Base-by-base conservation (phyloP, 1,140 invertebrate genomes). In the Helicoverpa armigera region DNA sequence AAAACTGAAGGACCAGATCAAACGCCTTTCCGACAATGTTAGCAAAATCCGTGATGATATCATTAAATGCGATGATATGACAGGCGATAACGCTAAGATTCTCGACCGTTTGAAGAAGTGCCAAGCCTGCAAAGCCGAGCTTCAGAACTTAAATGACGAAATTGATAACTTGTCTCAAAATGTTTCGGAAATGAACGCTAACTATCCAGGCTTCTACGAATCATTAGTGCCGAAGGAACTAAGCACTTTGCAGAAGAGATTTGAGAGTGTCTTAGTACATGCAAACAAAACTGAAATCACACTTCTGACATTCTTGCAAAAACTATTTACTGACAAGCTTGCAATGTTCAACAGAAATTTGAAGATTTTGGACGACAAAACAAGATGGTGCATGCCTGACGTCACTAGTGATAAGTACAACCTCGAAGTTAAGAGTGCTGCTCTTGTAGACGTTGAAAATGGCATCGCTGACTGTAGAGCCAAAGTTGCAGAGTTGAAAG, bases 361-460 rank as follows among this genome's bases (percentile, higher is more conserved):
- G 3, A 95, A 96, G 60, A 97, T 97, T 2, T 96, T 97, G 67
- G 97, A 97, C 82, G 98, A 99, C 89, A 99, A 99, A 92, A 96
- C 98, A 0, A 95, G 96, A n/a, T 99, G 98, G 98, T 99, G 98
- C 92, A 96, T 97, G 82, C 97, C 98, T 0, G 98, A 99, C 91
- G 96, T 97, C 7, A 97, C 96, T 43, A 98, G 97, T 87, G 98
- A 99, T 90, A 97, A 97, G 89, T 99, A 98, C 89, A 99, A 98
- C 91, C 95, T 99, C n/a, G 98, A 99, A 95, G 97, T 98, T 0
- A 99, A 99, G 95, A 96, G 98, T 88, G 96, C 97, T 3, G 97
- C 98, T 9, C 88, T 99, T n/a, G 90, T 95, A 79, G 98, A 98
- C 83, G 96, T 98, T 1, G 96, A 97, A 90, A 95, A 95, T 74